Evolutionary conservation across 37 sponge, comb jelly and placozoan species (phyloP).

Genomic region (Haliclona indistincta): DNA sequence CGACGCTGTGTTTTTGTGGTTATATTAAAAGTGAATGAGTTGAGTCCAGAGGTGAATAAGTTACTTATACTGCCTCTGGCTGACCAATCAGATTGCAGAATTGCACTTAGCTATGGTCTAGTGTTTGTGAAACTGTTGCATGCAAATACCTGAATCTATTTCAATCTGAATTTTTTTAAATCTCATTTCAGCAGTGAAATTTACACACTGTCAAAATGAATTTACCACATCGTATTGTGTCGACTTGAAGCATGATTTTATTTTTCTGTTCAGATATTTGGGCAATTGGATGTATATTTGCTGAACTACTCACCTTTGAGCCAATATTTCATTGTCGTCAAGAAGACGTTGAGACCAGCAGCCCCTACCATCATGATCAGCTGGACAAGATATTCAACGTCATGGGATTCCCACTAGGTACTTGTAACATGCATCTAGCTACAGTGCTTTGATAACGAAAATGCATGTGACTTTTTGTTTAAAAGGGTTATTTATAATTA

Average conservation of each 20-base stretch:
- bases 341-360: conserved; percentile 96
- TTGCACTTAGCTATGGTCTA: too few relatives aligned
- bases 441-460: too few relatives aligned
- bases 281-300: conserved; percentile 99
- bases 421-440: too few relatives aligned
- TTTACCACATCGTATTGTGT: background rate
- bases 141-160: too few relatives aligned
- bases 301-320: conserved; percentile 95
- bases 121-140: too few relatives aligned
- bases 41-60: too few relatives aligned
- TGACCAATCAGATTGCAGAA: too few relatives aligned
- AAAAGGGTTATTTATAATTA: background rate
- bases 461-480: background rate
- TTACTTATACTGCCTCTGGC: too few relatives aligned
- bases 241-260: background rate
- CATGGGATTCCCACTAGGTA: conserved; percentile 90
- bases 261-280: conserved; percentile 77
- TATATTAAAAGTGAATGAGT: too few relatives aligned
- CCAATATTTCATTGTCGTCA: conserved; percentile 99
- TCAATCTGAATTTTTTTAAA: too few relatives aligned
- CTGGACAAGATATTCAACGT: conserved; percentile 93
- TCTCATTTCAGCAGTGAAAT: too few relatives aligned
- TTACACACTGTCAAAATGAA: background rate
- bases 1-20: too few relatives aligned
- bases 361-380: conserved; percentile 96